Conservation (phyloP, 53 echinoderm and acorn worm genomes). For the Temnopleurus reevesii region DNA sequence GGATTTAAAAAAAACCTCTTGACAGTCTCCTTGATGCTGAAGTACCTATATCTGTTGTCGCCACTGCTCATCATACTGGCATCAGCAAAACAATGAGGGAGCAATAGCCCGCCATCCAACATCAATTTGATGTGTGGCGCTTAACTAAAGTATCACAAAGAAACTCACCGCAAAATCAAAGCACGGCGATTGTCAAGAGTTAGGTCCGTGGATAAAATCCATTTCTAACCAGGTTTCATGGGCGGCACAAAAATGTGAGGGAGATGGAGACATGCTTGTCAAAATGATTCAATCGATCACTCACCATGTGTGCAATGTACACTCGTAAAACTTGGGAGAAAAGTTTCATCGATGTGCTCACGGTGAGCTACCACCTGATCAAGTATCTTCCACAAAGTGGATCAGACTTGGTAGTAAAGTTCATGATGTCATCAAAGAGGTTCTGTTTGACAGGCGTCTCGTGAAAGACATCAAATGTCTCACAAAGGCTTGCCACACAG, state of each 20-base stretch:
- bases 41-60: background rate
- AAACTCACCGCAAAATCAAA: slow-evolving; percentile 32
- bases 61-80: slow-evolving; percentile 40
- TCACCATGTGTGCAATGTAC: slow-evolving; percentile 11
- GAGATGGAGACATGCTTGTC: background rate
- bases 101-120: slow-evolving; percentile 7
- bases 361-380: background rate
- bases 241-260: slow-evolving; percentile 47
- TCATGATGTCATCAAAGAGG: slow-evolving; percentile 34
- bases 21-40: background rate
- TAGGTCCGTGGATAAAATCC: slow-evolving; percentile 17
- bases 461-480: slow-evolving; percentile 47
- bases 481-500: slow-evolving; percentile 70
- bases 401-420: slow-evolving; percentile 20
- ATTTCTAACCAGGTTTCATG: slow-evolving; percentile 51
- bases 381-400: slow-evolving; percentile 49
- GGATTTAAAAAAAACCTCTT: slow-evolving; percentile 25
- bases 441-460: slow-evolving; percentile 53
- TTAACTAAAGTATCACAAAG: slow-evolving; percentile 18
- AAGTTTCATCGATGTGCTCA: slow-evolving; percentile 6
- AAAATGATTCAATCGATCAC: slow-evolving; percentile 42
- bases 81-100: slow-evolving; percentile 32
- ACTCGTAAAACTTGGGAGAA: background rate
- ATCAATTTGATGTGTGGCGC: background rate
- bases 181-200: background rate